Conservation (phyloP, 2,113 vertebrate genomes). For the Columbina picui region DNA sequence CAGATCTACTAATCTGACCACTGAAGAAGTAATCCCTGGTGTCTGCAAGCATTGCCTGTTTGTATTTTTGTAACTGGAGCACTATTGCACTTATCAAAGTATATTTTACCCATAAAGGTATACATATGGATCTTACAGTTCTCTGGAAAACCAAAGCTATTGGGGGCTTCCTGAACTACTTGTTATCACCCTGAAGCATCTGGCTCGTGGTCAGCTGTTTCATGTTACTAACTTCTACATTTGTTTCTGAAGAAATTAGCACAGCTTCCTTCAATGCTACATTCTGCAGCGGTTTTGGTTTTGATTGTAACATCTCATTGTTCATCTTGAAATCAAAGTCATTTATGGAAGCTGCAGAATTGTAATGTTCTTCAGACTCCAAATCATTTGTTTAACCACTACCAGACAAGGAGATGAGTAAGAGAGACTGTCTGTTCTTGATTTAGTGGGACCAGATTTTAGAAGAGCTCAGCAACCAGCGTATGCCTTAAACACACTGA, state of each 20-base stretch:
- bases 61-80: not conserved
- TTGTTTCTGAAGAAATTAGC: constrained; percentile 63
- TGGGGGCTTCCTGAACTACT: constrained; percentile 44
- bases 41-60: not conserved
- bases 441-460: constrained; percentile 57
- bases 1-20: not conserved
- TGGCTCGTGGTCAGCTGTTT: constrained; percentile 62
- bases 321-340: constrained; percentile 65
- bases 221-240: constrained; percentile 56
- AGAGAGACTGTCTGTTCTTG: constrained; percentile 47
- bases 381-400: constrained; percentile 66
- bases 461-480: constrained; percentile 3
- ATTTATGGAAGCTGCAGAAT: constrained; percentile 64
- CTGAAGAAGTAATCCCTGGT: not conserved
- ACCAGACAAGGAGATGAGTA: constrained; percentile 60
- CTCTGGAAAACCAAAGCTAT: constrained; percentile 40
- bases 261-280: constrained; percentile 37
- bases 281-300: constrained; percentile 44
- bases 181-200: constrained; percentile 45
- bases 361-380: constrained; percentile 64
- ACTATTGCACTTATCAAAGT: not conserved
- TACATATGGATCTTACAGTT: constrained; percentile 27
- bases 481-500: not conserved
- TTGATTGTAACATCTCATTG: constrained; percentile 59
- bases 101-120: not conserved